Evolutionary conservation across 2,797 vertebrate species (phyloP), one percentile per base, ranked within the genome.

Genomic region (Sitta carolinensis): DNA sequence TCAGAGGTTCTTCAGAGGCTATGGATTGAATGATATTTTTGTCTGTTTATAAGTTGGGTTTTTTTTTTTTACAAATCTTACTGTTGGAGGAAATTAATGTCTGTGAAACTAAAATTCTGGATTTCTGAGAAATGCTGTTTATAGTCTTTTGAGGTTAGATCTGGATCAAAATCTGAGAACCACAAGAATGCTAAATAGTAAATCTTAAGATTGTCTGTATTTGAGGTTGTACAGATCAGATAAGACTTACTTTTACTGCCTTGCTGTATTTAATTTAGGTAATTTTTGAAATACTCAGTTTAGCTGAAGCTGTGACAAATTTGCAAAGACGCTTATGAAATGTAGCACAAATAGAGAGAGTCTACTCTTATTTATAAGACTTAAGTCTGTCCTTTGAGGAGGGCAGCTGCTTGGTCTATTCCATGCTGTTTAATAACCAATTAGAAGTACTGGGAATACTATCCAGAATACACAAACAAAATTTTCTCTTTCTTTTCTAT

Each of bases 1-100:
- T 77, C 48, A 84, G 52, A 63, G 30, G 13, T 27, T 73, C 36
- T 84, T 66, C 20, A 69, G 57, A 83, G 61, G 26, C 48, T 4
- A 0, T 32, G 51, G 32, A 7, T 14, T 62, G 27, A n/a, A 11
- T 61, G 16, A 5, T 22, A 29, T 34, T 70, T 32, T 74, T 2
- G 4, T 19, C 6, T 12, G 32, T 79, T 48, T 54, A 67, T 3
- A 1, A 0, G 36, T 36, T 3, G 15, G 2, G 14, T 1, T n/a
- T 10, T 40, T 40, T 40, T 40, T 34, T 70, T 38, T 16, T 6
- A 3, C 4, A 6, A 16, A 0, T 48, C 20, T 68, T 40, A 5
- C 3, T 58, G 20, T 58, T 92, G 73, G 30, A 76, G 13, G 13
- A 78, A 8, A 10, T 51, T 73, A 16, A 45, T 58, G 5, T 51